Conservation (phyloP, 2,113 vertebrate species). For the Rhinoptilus africanus region DNA sequence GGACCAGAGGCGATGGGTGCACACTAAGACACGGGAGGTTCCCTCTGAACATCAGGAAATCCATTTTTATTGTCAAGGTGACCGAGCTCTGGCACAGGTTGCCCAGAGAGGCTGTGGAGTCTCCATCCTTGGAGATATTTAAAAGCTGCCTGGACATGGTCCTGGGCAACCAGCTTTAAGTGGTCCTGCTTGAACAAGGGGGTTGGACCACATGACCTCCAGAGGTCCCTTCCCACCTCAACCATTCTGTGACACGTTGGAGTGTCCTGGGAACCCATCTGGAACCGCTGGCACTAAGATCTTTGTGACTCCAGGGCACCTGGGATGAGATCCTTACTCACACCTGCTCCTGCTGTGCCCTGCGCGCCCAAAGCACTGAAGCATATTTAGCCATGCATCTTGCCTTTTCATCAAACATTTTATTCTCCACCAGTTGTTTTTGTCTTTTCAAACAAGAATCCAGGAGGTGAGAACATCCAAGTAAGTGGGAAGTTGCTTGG, state of each 20-base stretch:
- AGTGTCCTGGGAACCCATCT: neutral
- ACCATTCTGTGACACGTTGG: neutral
- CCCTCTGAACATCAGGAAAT: neutral
- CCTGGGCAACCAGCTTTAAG: neutral
- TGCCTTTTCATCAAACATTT: neutral
- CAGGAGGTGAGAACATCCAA: neutral
- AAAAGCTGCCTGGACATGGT: neutral
- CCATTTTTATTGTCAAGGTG: neutral
- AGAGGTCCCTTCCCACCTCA: neutral
- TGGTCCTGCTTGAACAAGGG: neutral
- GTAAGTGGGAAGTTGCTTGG: neutral
- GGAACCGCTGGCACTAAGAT: neutral
- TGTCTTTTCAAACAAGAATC: neutral
- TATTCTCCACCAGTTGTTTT: neutral
- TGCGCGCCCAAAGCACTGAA: neutral
- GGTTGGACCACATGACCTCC: neutral
- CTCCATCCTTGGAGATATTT: neutral
- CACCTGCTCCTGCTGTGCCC: neutral
- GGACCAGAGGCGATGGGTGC: neutral
- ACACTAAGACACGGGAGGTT: neutral
- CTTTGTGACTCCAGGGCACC: neutral
- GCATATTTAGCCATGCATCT: neutral
- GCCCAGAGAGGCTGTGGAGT: neutral
- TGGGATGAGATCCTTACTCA: neutral
- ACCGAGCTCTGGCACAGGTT: neutral